Conservation (phyloP, 2,888 invertebrate genomes). For the Watsonalla binaria region DNA sequence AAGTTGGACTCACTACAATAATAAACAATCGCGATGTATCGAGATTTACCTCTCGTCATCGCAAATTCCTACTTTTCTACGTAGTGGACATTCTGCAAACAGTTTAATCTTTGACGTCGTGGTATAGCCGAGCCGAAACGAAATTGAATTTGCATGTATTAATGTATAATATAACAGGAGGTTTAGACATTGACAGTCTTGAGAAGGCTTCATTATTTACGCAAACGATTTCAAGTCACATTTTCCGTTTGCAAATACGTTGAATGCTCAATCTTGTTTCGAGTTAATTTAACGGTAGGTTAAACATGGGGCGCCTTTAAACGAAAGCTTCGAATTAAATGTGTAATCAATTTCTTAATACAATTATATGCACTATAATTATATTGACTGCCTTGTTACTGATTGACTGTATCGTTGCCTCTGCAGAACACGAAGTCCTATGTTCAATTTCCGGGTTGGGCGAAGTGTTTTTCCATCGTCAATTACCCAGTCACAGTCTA, state of each 20-base stretch:
- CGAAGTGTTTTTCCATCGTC: no score
- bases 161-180: neutral
- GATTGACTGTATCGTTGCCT: no score
- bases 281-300: neutral
- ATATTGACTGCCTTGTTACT: no score
- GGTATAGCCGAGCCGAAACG: neutral
- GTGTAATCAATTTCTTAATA: no score
- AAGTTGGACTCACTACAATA: no score
- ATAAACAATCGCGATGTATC: no score
- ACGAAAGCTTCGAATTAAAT: no score
- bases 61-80: slow-evolving; percentile 3
- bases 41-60: no score
- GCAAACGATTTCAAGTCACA: neutral
- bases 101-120: neutral
- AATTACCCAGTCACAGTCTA: no score
- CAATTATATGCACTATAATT: no score
- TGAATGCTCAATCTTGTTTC: neutral
- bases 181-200: neutral
- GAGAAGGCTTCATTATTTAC: neutral
- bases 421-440: no score
- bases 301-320: neutral
- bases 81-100: neutral
- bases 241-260: neutral
- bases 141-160: slow-evolving; percentile 1
- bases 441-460: no score